Evolutionary conservation across 2,113 vertebrate genomes (phyloP).

Genomic region (Lepidothrix coronata): DNA sequence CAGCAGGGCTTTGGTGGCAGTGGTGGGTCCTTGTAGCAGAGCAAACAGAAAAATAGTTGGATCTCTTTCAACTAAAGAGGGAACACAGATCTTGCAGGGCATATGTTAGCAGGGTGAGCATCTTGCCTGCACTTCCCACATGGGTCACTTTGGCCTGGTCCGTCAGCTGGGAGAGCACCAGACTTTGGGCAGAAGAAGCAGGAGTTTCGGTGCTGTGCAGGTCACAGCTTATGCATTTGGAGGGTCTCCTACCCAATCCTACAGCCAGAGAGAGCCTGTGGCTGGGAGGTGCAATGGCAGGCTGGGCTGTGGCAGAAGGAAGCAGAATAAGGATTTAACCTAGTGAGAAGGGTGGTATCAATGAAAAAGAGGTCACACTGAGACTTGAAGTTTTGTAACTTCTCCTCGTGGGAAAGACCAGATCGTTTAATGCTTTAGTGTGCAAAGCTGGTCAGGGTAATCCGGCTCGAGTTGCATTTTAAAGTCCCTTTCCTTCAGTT

Average conservation of each 20-base stretch:
- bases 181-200: not conserved
- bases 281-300: not conserved
- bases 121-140: not conserved
- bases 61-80: not conserved
- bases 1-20: slow-evolving; percentile 17
- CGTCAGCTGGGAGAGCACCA: not conserved
- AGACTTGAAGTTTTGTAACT: not conserved
- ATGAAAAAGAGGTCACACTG: not conserved
- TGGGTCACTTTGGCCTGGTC: not conserved
- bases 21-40: not conserved
- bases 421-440: not conserved
- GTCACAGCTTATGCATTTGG: not conserved
- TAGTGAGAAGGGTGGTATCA: not conserved
- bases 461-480: not conserved
- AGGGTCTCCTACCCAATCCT: fast-evolving
- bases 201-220: fast-evolving
- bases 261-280: not conserved
- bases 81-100: not conserved
- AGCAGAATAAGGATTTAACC: not conserved
- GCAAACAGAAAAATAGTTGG: not conserved
- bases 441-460: not conserved
- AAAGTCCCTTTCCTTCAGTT: not conserved
- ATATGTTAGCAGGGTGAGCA: not conserved
- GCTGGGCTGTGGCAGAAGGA: not conserved
- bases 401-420: not conserved